Evolutionary conservation across 2,888 invertebrate species (phyloP).

Genomic region (Embidobia sp.): DNA sequence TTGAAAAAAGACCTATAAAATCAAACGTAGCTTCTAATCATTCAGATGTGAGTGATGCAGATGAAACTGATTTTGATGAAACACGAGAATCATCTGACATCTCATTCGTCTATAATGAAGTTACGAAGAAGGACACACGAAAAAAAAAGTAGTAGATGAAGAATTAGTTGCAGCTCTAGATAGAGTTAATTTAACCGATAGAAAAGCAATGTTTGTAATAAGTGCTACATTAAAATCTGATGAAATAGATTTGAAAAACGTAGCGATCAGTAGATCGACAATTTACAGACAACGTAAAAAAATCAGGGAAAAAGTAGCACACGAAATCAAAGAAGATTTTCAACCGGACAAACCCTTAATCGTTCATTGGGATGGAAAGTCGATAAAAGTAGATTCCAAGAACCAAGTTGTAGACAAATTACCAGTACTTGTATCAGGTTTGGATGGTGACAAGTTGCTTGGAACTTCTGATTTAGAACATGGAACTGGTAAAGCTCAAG

Average conservation of each 20-base stretch:
- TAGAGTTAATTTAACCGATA: not conserved
- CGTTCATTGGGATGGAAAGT: constrained; percentile 55
- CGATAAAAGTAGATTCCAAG: constrained; percentile 14
- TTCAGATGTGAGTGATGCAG: too few relatives aligned
- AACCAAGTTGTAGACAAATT: constrained; percentile 25
- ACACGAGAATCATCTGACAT: too few relatives aligned
- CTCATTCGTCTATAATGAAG: too few relatives aligned
- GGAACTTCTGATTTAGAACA: not conserved
- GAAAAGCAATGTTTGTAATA: not conserved
- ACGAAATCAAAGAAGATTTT: not conserved
- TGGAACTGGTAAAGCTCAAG: not conserved
- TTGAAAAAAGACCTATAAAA: not conserved
- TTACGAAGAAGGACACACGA: not conserved
- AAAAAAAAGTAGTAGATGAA: not conserved
- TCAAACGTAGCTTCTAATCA: not conserved
- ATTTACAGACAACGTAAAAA: not conserved
- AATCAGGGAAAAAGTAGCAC: not conserved
- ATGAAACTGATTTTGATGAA: not conserved
- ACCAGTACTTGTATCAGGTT: constrained; percentile 32
- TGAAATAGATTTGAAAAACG: too few relatives aligned
- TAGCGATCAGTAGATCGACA: not conserved
- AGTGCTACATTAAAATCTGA: not conserved
- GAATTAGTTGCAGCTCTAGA: constrained; percentile 12
- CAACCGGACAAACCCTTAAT: not conserved
- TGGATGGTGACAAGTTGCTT: constrained; percentile 6